A percentile compares a stretch with the other conserved stretches of the same genome.
Evolutionary conservation across 2,888 invertebrate genomes (phyloP).

Genomic region (Ctenicera cuprea): DNA sequence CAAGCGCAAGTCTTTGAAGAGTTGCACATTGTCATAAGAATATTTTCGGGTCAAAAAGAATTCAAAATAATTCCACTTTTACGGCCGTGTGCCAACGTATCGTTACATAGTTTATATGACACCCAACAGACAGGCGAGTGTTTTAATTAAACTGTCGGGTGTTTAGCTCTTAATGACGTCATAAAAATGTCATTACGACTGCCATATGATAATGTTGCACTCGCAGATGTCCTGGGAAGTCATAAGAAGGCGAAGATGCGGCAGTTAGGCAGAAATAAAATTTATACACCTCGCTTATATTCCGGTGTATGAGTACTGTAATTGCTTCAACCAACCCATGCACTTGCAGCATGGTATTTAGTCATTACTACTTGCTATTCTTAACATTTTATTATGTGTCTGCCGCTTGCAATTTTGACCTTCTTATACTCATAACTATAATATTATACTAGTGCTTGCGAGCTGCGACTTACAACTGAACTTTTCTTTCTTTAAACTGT

Average conservation of each 20-base stretch:
- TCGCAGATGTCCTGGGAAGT: slow-evolving; percentile 52
- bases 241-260: slow-evolving; percentile 48
- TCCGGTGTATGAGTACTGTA: slow-evolving; percentile 43
- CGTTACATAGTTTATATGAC: slow-evolving; percentile 55
- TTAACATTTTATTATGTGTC: slow-evolving; percentile 35
- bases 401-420: slow-evolving; percentile 25
- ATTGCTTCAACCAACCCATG: slow-evolving; percentile 42
- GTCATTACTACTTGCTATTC: slow-evolving; percentile 37
- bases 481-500: not conserved
- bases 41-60: slow-evolving; percentile 14
- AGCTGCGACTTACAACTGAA: not conserved
- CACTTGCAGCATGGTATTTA: slow-evolving; percentile 27
- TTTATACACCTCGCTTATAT: slow-evolving; percentile 40
- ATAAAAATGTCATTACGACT: slow-evolving; percentile 61
- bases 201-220: slow-evolving; percentile 58
- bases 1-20: not conserved
- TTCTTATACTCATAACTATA: slow-evolving; percentile 35
- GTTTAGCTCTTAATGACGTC: slow-evolving; percentile 61
- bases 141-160: slow-evolving; percentile 63
- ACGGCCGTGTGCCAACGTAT: slow-evolving; percentile 42
- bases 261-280: slow-evolving; percentile 48
- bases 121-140: slow-evolving; percentile 55
- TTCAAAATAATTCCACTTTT: slow-evolving; percentile 39
- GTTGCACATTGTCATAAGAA: slow-evolving; percentile 6
- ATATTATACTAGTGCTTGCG: slow-evolving; percentile 12